phyloP scores from a whole-genome alignment of 2,888 invertebrate genomes.

The Yponomeuta plumbellus region DNA sequence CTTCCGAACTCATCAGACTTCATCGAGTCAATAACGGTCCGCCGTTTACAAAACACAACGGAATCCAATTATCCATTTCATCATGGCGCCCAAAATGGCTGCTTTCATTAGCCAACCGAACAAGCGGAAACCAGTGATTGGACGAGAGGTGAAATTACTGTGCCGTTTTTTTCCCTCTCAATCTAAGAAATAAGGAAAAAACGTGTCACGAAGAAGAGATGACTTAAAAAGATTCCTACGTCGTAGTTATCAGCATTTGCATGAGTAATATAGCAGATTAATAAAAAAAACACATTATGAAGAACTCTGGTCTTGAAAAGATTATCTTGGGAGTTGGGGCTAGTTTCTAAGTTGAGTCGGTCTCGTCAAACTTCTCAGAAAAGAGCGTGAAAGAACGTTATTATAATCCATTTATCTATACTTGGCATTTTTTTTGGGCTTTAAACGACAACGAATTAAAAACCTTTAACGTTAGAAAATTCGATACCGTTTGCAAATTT shows the following conservation, averaged over 20 bases:
- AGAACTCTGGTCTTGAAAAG: too few relatives aligned
- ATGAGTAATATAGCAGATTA: too few relatives aligned
- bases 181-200: neutral
- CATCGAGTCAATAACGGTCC: constrained; percentile 21
- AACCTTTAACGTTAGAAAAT: too few relatives aligned
- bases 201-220: neutral
- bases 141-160: constrained; percentile 32
- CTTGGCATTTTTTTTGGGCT: too few relatives aligned
- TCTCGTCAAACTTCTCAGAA: too few relatives aligned
- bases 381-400: too few relatives aligned
- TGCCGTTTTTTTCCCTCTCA: constrained; percentile 6
- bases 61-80: constrained; percentile 66
- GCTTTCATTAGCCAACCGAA: constrained; percentile 56
- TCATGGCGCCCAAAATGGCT: constrained; percentile 33
- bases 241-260: neutral
- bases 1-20: neutral
- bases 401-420: too few relatives aligned
- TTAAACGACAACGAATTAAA: too few relatives aligned
- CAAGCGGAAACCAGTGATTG: constrained; percentile 46
- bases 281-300: too few relatives aligned
- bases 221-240: neutral
- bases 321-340: too few relatives aligned
- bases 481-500: too few relatives aligned
- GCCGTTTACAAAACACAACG: constrained; percentile 59
- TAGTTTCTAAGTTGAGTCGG: too few relatives aligned